Evolutionary conservation across 2,888 invertebrate genomes (phyloP), one percentile per base, ranked within the genome.

Genomic region (Nemoura dubitans): DNA sequence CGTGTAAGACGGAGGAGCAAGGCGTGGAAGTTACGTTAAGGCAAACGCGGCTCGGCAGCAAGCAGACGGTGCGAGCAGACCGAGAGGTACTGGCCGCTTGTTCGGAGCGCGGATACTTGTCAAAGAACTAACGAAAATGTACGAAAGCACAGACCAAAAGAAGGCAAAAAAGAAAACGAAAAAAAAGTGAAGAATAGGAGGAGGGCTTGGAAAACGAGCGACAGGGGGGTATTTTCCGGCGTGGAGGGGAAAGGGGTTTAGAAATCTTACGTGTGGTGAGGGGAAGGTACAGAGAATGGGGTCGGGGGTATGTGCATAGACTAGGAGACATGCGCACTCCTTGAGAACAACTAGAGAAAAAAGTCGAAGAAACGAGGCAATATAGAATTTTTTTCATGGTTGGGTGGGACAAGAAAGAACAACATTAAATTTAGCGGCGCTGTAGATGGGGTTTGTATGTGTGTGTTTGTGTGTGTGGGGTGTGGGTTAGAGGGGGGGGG

Each of bases 81-180:
- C 36, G 36, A 3, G 42, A 42, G 42, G 29, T n/a, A 26, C 36
- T 43, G 42, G 83, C 7, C 78, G 27, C 27, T 10, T n/a, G 78
- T 10, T 27, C 42, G 81, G 36, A 3, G 83, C 83, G 36, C 25
- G 83, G 83, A 83, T 83, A 83, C 42, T 83, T 83, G 29, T 42
- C 83, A 83, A 83, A 83, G 83, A 83, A 83, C 83, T 83, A 83
- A 83, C 83, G 83, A 83, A 83, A 83, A 83, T 83, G 43, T 42
- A 83, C 83, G 83, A 83, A 83, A 83, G 83, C 83, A 42, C 83
- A 83, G 83, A 83, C 83, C 83, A 83, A 83, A 83, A 83, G 42
- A 42, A 83, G 26, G 36, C 36, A 29, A 83, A 83, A 83, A 42
- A 42, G 42, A 83, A 42, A 42, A 83, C 26, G 78, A 42, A 42